Conservation (phyloP, 2,113 vertebrate genomes). For the Narcine bancroftii region DNA sequence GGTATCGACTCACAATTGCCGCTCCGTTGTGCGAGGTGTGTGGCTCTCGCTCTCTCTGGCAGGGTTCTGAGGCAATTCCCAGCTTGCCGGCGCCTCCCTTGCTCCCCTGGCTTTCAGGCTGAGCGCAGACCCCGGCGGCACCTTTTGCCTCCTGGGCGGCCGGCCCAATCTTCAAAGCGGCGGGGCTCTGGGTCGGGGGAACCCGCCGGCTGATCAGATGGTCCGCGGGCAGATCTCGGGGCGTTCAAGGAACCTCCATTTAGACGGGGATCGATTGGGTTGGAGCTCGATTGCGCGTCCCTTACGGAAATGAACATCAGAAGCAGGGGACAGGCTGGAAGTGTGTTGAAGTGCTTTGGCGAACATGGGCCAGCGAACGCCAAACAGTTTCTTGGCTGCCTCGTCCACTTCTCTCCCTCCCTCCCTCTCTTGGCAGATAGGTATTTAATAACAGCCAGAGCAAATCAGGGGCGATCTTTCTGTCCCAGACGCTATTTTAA, state of each 20-base stretch:
- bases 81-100: neutral
- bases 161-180: neutral
- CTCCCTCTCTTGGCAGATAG: constrained; percentile 51
- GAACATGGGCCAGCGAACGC: constrained; percentile 61
- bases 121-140: neutral
- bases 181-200: neutral
- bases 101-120: neutral
- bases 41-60: neutral
- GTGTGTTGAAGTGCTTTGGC: constrained; percentile 57
- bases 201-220: neutral
- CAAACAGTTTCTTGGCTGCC: constrained; percentile 63
- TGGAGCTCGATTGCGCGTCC: constrained; percentile 84
- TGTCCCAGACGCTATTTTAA: constrained; percentile 48
- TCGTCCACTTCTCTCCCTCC: constrained; percentile 48
- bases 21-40: neutral
- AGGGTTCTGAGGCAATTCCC: neutral
- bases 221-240: constrained; percentile 46
- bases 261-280: constrained; percentile 76
- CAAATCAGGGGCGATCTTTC: constrained; percentile 54
- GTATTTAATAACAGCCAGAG: constrained; percentile 60
- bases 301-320: constrained; percentile 71
- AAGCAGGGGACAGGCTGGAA: constrained; percentile 58
- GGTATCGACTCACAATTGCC: neutral
- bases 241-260: constrained; percentile 25
- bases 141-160: neutral